Conservation (phyloP, 2,113 vertebrate genomes). For the Acrocephalus arundinaceus region DNA sequence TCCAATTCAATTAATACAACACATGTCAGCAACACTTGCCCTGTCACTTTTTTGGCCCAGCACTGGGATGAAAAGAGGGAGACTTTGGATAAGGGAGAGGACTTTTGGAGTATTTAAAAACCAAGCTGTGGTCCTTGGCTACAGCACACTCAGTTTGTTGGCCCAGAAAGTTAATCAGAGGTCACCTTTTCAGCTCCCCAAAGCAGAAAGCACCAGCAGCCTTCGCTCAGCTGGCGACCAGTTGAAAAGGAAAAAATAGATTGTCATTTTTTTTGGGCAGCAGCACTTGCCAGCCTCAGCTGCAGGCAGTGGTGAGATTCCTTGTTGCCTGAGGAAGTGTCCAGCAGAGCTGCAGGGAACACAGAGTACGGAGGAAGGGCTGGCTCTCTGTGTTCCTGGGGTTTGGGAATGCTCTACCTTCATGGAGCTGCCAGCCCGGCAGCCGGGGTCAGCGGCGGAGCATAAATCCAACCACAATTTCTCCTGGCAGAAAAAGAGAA, state of each 20-base stretch:
- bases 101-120: background rate
- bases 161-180: background rate
- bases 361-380: background rate
- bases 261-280: background rate
- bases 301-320: background rate
- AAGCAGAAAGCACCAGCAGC: background rate
- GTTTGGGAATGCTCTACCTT: background rate
- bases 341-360: constrained; percentile 47
- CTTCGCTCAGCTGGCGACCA: background rate
- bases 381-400: background rate
- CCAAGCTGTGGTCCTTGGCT: background rate
- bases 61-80: background rate
- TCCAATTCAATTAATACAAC: background rate
- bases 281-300: background rate
- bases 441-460: background rate
- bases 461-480: background rate
- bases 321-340: constrained; percentile 47
- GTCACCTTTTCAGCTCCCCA: background rate
- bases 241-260: background rate
- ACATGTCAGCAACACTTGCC: background rate
- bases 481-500: background rate
- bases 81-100: background rate
- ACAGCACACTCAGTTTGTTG: background rate
- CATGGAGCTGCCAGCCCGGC: fast-evolving
- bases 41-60: background rate